phyloP scores from a whole-genome alignment of 1,140 invertebrate species.

The Caenorhabditis brenneri region DNA sequence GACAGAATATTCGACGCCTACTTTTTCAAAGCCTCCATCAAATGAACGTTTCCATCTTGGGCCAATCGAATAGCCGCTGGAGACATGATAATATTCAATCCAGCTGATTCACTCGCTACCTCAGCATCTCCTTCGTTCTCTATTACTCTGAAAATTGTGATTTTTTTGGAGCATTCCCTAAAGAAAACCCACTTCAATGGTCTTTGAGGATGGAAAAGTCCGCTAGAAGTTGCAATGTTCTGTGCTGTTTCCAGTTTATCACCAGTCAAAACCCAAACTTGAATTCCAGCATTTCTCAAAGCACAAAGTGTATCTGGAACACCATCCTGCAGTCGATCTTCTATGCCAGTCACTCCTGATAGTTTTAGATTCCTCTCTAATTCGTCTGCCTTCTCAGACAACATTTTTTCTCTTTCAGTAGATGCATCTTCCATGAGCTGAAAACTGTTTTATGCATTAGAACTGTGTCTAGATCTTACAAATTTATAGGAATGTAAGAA shows the following conservation, averaged over 20 bases:
- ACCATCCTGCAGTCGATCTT: constrained; percentile 57
- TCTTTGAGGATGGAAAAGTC: constrained; percentile 42
- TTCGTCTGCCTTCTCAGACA: constrained; percentile 51
- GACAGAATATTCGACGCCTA: neutral
- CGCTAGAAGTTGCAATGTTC: constrained; percentile 58
- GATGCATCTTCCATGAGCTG: constrained; percentile 87
- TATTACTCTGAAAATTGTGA: constrained; percentile 28
- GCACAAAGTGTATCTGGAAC: constrained; percentile 85
- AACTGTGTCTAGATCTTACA: neutral
- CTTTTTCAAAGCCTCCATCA: constrained; percentile 39
- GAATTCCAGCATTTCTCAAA: constrained; percentile 85
- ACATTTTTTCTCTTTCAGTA: constrained; percentile 79
- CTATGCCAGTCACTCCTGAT: constrained; percentile 73
- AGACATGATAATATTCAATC: constrained; percentile 48
- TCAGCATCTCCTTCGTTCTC: neutral
- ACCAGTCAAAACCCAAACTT: constrained; percentile 94
- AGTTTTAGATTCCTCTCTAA: constrained; percentile 47
- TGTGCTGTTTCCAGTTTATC: constrained; percentile 98
- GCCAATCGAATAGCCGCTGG: constrained; percentile 1
- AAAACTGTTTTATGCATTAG: constrained; percentile 72
- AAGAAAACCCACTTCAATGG: neutral
- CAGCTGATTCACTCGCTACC: constrained; percentile 4
- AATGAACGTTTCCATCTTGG: neutral
- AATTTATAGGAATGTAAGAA: constrained; percentile 39
- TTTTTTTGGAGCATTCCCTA: neutral